Conservation (phyloP, 2,113 vertebrate genomes). For the Bos javanicus region DNA sequence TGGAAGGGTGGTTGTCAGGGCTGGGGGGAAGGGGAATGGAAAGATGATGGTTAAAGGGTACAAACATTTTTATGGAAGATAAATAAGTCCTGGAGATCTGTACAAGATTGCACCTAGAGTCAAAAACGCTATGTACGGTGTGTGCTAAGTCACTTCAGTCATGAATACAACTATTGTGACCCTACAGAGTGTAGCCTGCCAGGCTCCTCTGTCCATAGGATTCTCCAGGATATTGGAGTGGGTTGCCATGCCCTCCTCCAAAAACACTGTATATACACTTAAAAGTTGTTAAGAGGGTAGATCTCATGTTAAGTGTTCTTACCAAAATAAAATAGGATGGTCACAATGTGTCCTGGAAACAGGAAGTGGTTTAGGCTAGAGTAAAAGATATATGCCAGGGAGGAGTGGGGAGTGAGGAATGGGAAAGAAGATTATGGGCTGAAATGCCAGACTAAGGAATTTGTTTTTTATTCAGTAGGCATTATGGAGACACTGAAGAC, state of each 20-base stretch:
- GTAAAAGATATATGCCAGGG: background rate
- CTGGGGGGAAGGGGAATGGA: background rate
- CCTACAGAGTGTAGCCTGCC: background rate
- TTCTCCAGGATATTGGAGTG: background rate
- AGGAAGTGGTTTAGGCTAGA: background rate
- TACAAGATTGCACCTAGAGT: background rate
- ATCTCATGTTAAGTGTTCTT: background rate
- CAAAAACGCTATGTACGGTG: background rate
- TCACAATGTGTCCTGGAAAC: background rate
- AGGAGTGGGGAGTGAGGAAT: background rate
- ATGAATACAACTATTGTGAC: background rate
- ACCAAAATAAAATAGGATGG: background rate
- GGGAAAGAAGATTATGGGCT: background rate
- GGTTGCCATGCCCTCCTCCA: background rate
- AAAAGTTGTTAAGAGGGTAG: background rate
- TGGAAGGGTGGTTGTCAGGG: background rate
- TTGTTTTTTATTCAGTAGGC: background rate
- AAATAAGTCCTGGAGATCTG: background rate
- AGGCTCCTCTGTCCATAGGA: background rate
- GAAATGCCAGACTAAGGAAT: background rate
- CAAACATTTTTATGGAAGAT: background rate
- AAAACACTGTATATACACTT: background rate
- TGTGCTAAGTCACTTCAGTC: fast-evolving
- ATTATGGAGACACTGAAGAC: background rate
- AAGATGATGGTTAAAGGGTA: background rate